Percentiles rank a stretch among this genome's conserved stretches.
These are phyloP conservation scores for Andinoacara biseriatus DNA, from an alignment of 2,113 vertebrate species.

Conservation along the genomic window DNA sequence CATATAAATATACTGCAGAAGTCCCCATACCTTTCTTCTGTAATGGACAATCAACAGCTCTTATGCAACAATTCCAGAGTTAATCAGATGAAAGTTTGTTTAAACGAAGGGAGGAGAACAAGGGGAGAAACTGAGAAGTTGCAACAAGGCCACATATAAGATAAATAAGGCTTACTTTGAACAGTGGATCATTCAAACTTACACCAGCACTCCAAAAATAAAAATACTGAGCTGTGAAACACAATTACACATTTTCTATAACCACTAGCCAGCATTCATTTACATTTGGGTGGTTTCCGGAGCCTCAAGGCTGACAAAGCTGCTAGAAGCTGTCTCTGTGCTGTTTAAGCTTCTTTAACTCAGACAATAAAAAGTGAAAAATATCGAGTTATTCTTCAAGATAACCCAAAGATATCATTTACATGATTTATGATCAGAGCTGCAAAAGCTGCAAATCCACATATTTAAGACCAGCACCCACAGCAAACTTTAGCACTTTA, in stretches of 20 bases:
- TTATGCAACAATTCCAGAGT: constrained; percentile 29
- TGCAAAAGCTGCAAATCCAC: background rate
- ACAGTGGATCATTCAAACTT: background rate
- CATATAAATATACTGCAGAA: background rate
- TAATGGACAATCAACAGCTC: background rate
- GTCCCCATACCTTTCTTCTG: constrained; percentile 47
- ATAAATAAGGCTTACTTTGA: background rate
- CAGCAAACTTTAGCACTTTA: background rate
- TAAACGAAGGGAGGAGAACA: too few relatives aligned
- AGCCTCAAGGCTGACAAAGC: background rate
- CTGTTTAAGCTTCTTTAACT: constrained; percentile 4
- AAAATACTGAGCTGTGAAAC: background rate
- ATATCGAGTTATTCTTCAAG: background rate
- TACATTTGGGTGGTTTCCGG: background rate
- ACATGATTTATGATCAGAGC: background rate
- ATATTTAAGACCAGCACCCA: background rate
- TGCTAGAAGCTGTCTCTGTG: background rate
- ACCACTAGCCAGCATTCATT: background rate
- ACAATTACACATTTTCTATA: background rate
- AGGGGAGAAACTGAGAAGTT: background rate
- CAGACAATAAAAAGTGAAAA: background rate
- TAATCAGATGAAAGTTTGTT: background rate
- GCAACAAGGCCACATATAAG: background rate
- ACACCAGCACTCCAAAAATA: background rate
- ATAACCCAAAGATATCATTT: background rate